Conservation (phyloP, 2,797 vertebrate species). For the Eupleurogrammus muticus region DNA sequence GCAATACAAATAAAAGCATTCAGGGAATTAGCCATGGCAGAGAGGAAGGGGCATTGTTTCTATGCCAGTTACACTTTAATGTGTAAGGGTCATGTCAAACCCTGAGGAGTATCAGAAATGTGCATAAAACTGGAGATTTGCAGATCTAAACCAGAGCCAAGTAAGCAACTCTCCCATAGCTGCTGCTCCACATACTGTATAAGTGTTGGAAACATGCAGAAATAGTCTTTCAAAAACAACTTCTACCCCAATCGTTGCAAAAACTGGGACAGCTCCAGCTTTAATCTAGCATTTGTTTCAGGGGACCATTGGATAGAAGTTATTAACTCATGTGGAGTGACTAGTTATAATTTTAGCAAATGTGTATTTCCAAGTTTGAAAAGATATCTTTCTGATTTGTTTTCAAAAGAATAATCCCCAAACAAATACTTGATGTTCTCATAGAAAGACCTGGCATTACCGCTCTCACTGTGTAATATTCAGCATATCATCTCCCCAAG, state of each 20-base stretch:
- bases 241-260: conserved; percentile 62
- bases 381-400: not conserved
- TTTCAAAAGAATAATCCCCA: not conserved
- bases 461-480: not conserved
- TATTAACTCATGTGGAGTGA: not conserved
- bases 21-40: conserved; percentile 8
- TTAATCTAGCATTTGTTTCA: conserved; percentile 36
- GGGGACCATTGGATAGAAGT: conserved; percentile 22
- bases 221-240: conserved; percentile 59
- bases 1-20: conserved; percentile 39
- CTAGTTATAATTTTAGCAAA: not conserved
- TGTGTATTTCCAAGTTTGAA: not conserved
- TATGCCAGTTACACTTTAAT: conserved; percentile 29
- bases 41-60: conserved; percentile 30
- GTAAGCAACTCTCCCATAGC: conserved; percentile 59
- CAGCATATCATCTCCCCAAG: conserved; percentile 3
- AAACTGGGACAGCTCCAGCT: conserved; percentile 66
- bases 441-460: not conserved
- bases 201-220: conserved; percentile 55
- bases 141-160: conserved; percentile 47
- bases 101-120: conserved; percentile 38
- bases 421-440: not conserved
- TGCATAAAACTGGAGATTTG: conserved; percentile 29
- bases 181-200: conserved; percentile 58
- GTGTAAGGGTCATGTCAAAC: conserved; percentile 24